Percentiles rank a stretch among this genome's conserved stretches.
Evolutionary conservation across 2,888 invertebrate species (phyloP).

Genomic region (Drosophila mulleri): DNA sequence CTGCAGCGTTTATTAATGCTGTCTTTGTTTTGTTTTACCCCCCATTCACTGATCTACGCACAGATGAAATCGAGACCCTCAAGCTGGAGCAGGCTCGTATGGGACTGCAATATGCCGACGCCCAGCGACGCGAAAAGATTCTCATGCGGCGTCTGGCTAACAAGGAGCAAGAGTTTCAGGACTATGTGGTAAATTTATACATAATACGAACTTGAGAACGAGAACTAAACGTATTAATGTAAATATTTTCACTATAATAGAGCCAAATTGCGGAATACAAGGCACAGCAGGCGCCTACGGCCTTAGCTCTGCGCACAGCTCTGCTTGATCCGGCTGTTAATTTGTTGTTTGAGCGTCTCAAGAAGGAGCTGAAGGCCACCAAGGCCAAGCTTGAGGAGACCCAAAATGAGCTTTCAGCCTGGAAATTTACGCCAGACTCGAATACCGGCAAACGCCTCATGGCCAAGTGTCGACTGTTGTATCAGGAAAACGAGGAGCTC

Average conservation of each 20-base stretch:
- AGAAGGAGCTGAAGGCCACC: conserved; percentile 94
- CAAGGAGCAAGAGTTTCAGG: conserved; percentile 98
- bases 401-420: conserved; percentile 98
- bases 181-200: conserved; percentile 91
- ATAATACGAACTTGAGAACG: no score
- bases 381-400: conserved; percentile 97
- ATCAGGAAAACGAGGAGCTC: conserved; percentile 98
- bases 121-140: conserved; percentile 95
- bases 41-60: conserved; percentile 6
- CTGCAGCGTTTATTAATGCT: conserved; percentile 29
- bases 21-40: conserved; percentile 21
- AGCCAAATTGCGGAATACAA: conserved; percentile 97
- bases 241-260: conserved; percentile 85
- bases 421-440: conserved; percentile 99
- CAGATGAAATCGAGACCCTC: conserved; percentile 84
- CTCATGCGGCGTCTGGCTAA: conserved; percentile 95
- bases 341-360: conserved; percentile 94
- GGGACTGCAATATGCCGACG: conserved; percentile 93
- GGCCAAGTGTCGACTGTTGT: conserved; percentile 97
- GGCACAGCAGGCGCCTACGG: conserved; percentile 92
- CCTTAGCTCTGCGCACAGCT: conserved; percentile 91
- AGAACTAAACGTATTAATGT: neutral
- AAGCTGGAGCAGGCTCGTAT: conserved; percentile 91
- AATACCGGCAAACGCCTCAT: conserved; percentile 98
- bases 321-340: conserved; percentile 98